These are phyloP conservation scores for Eurytoma californica DNA, from an alignment of 2,888 invertebrate species.

Conservation along the genomic window DNA sequence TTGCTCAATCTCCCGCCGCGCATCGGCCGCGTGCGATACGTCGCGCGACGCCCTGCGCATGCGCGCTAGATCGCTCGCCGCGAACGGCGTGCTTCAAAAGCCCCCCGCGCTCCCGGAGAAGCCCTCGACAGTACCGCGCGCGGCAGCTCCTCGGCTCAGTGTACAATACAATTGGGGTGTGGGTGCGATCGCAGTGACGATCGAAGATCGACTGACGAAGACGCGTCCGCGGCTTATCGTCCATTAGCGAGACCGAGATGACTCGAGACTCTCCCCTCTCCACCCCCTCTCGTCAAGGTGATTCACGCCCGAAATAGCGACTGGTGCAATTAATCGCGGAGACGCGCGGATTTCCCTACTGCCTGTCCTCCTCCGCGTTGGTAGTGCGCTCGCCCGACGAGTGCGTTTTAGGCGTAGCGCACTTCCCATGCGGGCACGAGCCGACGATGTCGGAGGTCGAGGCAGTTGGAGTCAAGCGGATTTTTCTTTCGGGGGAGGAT, in stretches of 20 bases:
- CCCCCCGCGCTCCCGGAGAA: not conserved
- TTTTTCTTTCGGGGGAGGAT: too few relatives aligned
- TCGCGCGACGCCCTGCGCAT: constrained; percentile 7
- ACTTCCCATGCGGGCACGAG: too few relatives aligned
- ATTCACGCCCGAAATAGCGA: constrained; percentile 66
- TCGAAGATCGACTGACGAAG: not conserved
- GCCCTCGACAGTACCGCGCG: not conserved
- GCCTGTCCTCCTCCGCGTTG: constrained; percentile 1
- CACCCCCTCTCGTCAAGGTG: constrained; percentile 63
- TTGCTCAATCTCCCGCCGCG: not conserved
- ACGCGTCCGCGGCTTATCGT: constrained; percentile 6
- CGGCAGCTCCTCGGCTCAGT: too few relatives aligned
- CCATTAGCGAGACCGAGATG: constrained; percentile 25
- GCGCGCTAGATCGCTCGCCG: constrained; percentile 25
- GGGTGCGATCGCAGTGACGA: not conserved
- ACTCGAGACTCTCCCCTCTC: constrained; percentile 4
- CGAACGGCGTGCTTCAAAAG: not conserved
- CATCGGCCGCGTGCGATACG: not conserved
- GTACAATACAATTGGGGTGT: too few relatives aligned
- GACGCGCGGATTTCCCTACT: constrained; percentile 17
- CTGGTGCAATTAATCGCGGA: constrained; percentile 62
- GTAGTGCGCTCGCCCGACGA: too few relatives aligned
- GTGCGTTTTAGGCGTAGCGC: too few relatives aligned
- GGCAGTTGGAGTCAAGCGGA: too few relatives aligned
- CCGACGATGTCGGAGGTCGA: too few relatives aligned